Percentiles rank a stretch among this genome's conserved stretches.
These are phyloP conservation scores for Tiliacea aurago DNA, from an alignment of 2,888 invertebrate species.

Conservation along the genomic window DNA sequence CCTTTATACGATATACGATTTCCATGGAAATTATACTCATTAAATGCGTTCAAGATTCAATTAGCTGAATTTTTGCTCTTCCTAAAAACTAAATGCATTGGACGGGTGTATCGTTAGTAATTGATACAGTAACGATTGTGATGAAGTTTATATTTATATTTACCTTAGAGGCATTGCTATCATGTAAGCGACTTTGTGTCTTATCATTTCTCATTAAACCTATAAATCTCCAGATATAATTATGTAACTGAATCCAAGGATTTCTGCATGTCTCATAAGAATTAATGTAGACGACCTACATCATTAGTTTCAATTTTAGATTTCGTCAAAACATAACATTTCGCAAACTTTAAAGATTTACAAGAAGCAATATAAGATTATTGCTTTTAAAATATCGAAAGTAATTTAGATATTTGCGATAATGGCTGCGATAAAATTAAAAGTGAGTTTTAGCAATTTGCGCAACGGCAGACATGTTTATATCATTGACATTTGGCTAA, in stretches of 20 bases:
- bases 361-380: conserved; percentile 34
- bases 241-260: background rate
- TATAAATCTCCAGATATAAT: background rate
- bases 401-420: conserved; percentile 44
- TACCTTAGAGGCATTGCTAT: background rate
- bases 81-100: background rate
- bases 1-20: background rate
- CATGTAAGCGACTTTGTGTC: background rate
- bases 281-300: background rate
- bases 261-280: background rate
- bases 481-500: conserved; percentile 54
- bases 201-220: background rate
- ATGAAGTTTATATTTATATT: background rate
- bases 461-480: conserved; percentile 35
- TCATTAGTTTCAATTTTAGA: conserved; percentile 14
- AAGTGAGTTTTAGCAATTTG: conserved; percentile 36
- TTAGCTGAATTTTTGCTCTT: background rate
- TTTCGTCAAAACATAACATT: conserved; percentile 33
- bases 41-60: background rate
- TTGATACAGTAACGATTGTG: background rate
- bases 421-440: conserved; percentile 51
- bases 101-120: background rate
- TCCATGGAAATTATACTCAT: background rate
- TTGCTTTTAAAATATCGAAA: conserved; percentile 31
- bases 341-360: conserved; percentile 38